A percentile compares a stretch with the other conserved stretches of the same genome.
phyloP scores from a whole-genome alignment of 2,797 vertebrate genomes.

The Vespertilio murinus region DNA sequence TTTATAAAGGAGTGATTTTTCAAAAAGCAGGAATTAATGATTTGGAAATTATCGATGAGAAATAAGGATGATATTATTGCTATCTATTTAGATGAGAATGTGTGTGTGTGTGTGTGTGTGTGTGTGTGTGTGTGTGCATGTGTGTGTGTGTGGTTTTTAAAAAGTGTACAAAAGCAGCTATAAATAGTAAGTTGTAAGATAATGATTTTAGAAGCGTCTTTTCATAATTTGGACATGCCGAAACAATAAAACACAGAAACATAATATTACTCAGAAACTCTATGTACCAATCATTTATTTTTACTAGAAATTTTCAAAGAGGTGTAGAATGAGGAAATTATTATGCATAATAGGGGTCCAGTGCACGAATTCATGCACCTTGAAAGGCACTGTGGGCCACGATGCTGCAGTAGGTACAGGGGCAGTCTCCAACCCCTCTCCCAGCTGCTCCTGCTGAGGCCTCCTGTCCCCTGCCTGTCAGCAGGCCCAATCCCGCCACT shows the following conservation, averaged over 20 bases:
- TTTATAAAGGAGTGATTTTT: not conserved
- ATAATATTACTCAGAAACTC: not conserved
- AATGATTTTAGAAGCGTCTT: not conserved
- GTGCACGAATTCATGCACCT: no score
- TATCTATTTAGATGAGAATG: not conserved
- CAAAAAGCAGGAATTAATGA: not conserved
- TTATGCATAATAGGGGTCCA: not conserved
- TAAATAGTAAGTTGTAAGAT: not conserved
- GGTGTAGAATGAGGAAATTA: not conserved
- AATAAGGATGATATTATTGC: not conserved
- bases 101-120: not conserved
- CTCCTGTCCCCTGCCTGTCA: no score
- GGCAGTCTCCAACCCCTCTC: accelerated
- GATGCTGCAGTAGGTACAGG: no score
- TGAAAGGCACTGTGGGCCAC: no score
- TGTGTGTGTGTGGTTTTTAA: not conserved
- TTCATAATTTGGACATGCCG: not conserved
- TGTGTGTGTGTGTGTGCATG: not conserved
- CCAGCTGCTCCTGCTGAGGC: no score
- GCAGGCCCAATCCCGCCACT: no score
- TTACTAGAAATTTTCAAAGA: not conserved
- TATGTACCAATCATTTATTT: not conserved
- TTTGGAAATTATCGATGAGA: not conserved
- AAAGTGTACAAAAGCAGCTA: not conserved
- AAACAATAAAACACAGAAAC: not conserved